Percentiles rank a stretch among this genome's conserved stretches.
Conservation (phyloP, 2,888 invertebrate genomes). For the Ophion slaviceki region DNA sequence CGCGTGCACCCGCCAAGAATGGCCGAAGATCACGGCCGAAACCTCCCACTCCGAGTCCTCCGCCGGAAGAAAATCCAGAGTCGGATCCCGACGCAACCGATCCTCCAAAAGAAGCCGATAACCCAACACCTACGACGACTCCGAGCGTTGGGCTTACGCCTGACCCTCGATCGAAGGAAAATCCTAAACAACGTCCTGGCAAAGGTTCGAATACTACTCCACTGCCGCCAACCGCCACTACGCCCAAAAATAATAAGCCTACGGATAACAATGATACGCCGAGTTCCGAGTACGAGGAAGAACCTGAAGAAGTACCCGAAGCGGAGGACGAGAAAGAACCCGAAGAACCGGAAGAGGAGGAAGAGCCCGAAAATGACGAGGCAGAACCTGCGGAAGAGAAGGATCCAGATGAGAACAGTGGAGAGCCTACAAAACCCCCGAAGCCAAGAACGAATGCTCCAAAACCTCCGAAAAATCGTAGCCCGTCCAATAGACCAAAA, state of each 20-base stretch:
- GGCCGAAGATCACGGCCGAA: slow-evolving; percentile 37
- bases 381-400: slow-evolving; percentile 12
- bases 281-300: slow-evolving; percentile 52
- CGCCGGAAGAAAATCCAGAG: slow-evolving; percentile 34
- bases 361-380: slow-evolving; percentile 37
- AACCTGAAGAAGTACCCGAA: slow-evolving; percentile 53
- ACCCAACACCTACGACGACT: slow-evolving; percentile 43
- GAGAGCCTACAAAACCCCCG: slow-evolving; percentile 21
- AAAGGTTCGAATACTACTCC: slow-evolving; percentile 26
- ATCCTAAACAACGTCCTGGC: slow-evolving; percentile 18
- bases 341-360: slow-evolving; percentile 45
- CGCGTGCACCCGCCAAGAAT: slow-evolving; percentile 37
- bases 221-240: neutral
- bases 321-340: slow-evolving; percentile 48
- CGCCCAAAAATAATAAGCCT: slow-evolving; percentile 37
- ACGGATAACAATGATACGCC: slow-evolving; percentile 56
- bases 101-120: slow-evolving; percentile 32
- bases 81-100: slow-evolving; percentile 42
- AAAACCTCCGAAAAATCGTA: slow-evolving; percentile 29
- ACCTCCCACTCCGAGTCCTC: slow-evolving; percentile 31
- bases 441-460: slow-evolving; percentile 42
- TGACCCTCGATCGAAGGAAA: slow-evolving; percentile 32
- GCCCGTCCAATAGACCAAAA: neutral
- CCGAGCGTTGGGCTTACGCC: slow-evolving; percentile 49
- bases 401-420: slow-evolving; percentile 43